Conservation (phyloP, 30 jellyfish, hydroid and myxozoan species). For the Aurelia sp. region DNA sequence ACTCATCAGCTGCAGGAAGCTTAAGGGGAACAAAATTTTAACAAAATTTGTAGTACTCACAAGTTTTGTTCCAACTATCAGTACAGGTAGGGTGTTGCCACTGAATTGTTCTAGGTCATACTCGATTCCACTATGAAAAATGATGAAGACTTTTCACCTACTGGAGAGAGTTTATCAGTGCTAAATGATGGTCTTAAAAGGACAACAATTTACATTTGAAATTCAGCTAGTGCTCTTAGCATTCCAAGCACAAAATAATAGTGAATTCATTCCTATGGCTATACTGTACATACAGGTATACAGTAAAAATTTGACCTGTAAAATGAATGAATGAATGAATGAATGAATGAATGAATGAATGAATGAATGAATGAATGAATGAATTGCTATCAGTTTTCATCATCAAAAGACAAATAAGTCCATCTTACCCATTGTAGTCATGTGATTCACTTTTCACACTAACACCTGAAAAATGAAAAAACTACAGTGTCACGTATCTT, state of each 20-base stretch:
- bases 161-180: no score
- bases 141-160: background rate
- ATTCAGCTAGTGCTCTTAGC: background rate
- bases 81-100: constrained; percentile 64
- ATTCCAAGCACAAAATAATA: no score
- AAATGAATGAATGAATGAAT: no score
- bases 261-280: no score
- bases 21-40: background rate
- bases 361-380: no score
- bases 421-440: constrained; percentile 46
- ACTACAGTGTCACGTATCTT: no score
- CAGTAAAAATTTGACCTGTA: no score
- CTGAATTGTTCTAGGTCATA: constrained; percentile 44
- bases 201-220: background rate
- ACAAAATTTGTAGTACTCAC: constrained; percentile 9
- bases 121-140: constrained; percentile 28
- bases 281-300: no score
- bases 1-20: no score
- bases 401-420: background rate
- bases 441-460: constrained; percentile 36
- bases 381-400: no score
- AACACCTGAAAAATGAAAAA: constrained; percentile 32
- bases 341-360: no score
- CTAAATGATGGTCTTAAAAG: no score
- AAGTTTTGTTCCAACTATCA: constrained; percentile 67